These are phyloP conservation scores for Fringilla coelebs DNA, from an alignment of 2,797 vertebrate genomes.

Conservation along the genomic window DNA sequence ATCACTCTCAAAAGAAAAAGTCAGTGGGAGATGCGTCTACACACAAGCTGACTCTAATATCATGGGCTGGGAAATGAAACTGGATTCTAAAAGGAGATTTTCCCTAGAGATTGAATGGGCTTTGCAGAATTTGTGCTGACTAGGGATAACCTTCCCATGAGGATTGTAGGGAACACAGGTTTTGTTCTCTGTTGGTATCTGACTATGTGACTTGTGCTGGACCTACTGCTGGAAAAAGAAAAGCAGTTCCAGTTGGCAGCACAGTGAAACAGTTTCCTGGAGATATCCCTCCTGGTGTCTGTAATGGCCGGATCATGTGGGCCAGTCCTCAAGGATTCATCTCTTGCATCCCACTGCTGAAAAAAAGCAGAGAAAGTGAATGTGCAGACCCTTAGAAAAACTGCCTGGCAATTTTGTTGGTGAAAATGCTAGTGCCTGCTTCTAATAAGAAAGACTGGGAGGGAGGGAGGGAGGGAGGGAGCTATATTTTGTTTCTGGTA, in stretches of 20 bases:
- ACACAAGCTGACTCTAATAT: neutral
- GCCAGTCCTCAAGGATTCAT: neutral
- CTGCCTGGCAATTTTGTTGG: fast-evolving
- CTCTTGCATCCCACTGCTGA: neutral
- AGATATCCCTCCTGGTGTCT: neutral
- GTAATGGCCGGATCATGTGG: neutral
- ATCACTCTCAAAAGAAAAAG: neutral
- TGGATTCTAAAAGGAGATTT: neutral
- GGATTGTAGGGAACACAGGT: fast-evolving
- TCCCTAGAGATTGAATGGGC: neutral
- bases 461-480: neutral
- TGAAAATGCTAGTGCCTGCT: neutral
- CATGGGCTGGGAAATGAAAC: neutral
- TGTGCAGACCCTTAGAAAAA: neutral
- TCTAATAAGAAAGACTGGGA: neutral
- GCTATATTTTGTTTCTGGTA: neutral
- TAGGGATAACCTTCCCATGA: neutral
- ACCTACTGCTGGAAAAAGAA: neutral
- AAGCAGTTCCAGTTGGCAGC: neutral
- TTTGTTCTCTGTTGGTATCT: neutral
- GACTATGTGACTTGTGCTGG: neutral
- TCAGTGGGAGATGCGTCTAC: fast-evolving
- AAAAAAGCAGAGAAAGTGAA: neutral
- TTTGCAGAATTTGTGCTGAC: neutral
- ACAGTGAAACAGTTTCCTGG: neutral